These are phyloP conservation scores for Xiphias gladius DNA, from an alignment of 2,113 vertebrate species.

Conservation along the genomic window DNA sequence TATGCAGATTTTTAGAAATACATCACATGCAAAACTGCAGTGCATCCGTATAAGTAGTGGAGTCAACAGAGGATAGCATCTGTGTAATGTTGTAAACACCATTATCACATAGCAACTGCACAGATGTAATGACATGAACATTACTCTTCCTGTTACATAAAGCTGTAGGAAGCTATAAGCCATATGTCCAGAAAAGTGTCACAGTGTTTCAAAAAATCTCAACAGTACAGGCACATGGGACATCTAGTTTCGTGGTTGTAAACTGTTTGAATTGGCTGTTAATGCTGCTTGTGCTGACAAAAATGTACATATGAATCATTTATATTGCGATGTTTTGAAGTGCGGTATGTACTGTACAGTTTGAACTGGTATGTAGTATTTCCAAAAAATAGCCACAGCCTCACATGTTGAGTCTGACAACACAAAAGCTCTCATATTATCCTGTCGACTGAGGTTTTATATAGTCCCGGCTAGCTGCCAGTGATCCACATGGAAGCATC, in stretches of 20 bases:
- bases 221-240: not conserved
- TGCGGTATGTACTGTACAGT: no score
- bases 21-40: not conserved
- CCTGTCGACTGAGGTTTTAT: no score
- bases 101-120: not conserved
- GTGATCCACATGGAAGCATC: no score
- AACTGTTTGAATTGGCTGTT: no score
- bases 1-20: not conserved
- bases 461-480: no score
- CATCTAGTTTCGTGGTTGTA: not conserved
- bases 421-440: no score
- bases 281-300: no score
- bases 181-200: not conserved
- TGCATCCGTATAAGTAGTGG: not conserved
- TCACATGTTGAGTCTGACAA: no score
- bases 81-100: not conserved
- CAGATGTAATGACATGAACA: not conserved
- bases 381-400: no score
- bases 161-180: not conserved
- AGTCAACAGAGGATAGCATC: not conserved
- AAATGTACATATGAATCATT: no score
- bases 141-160: not conserved
- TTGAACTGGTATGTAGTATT: no score
- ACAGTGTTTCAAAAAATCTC: not conserved
- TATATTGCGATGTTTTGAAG: no score